These are phyloP conservation scores for Criorhina ranunculi DNA, from an alignment of 2,888 invertebrate genomes.

Conservation along the genomic window DNA sequence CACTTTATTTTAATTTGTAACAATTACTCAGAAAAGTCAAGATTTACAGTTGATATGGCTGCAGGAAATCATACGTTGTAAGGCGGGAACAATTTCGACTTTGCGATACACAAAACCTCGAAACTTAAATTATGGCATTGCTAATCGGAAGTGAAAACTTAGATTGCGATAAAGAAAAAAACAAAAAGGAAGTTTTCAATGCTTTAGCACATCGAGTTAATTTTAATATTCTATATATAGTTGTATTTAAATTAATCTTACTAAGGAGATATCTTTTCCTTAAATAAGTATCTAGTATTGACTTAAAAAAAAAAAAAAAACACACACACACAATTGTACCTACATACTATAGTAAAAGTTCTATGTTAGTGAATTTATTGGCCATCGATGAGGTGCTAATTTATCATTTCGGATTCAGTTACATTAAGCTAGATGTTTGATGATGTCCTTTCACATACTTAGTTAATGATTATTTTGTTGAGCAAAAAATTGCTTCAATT, in stretches of 20 bases:
- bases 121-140: constrained; percentile 7
- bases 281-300: too few species aligned
- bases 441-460: too few species aligned
- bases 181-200: constrained; percentile 50
- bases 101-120: background rate
- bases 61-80: background rate
- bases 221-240: constrained; percentile 24
- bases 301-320: too few species aligned
- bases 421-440: too few species aligned
- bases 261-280: too few species aligned
- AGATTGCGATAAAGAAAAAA: constrained; percentile 45
- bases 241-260: background rate
- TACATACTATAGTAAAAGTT: too few species aligned
- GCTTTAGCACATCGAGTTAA: constrained; percentile 8
- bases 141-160: constrained; percentile 49
- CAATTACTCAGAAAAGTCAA: background rate
- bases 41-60: background rate
- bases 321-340: too few species aligned
- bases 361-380: background rate
- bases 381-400: too few species aligned
- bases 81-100: background rate
- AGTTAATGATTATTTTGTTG: too few species aligned
- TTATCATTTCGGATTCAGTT: too few species aligned
- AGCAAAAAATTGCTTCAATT: too few species aligned
- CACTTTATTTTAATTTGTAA: background rate